A percentile compares a stretch with the other conserved stretches of the same genome.
Conservation (phyloP, 2,113 vertebrate genomes). For the Alosa alosa region DNA sequence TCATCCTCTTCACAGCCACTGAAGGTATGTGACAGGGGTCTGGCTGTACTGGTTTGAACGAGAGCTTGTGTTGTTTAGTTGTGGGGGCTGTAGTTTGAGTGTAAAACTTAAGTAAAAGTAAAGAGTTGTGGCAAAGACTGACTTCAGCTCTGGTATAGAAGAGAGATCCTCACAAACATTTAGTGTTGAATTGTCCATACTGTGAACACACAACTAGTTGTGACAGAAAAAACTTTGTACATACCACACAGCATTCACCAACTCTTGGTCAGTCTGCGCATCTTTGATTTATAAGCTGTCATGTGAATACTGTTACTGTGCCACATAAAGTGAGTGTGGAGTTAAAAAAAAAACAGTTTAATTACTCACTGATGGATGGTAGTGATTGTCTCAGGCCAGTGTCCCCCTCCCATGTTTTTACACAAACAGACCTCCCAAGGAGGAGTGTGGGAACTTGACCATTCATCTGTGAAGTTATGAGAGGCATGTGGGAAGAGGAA, state of each 20-base stretch:
- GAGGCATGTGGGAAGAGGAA: constrained; percentile 74
- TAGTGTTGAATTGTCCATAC: neutral
- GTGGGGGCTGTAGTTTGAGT: neutral
- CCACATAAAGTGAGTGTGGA: neutral
- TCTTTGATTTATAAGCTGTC: neutral
- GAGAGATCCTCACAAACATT: neutral
- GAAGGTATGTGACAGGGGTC: neutral
- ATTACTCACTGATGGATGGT: neutral
- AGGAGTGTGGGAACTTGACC: constrained; percentile 73
- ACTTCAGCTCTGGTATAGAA: neutral
- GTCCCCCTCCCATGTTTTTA: constrained; percentile 4
- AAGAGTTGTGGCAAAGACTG: neutral
- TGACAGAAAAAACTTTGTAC: too few relatives aligned
- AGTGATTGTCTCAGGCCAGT: neutral
- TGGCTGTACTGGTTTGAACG: neutral
- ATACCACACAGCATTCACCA: neutral
- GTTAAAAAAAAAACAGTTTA: neutral
- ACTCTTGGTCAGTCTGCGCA: neutral
- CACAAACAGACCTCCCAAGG: constrained; percentile 51
- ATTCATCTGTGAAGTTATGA: constrained; percentile 72
- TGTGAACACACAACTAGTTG: neutral
- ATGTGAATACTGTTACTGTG: neutral
- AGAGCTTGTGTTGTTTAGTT: neutral
- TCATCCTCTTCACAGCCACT: too few relatives aligned
- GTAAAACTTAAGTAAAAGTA: neutral